Conservation (phyloP, 2,797 vertebrate species). For the Clamator glandarius region DNA sequence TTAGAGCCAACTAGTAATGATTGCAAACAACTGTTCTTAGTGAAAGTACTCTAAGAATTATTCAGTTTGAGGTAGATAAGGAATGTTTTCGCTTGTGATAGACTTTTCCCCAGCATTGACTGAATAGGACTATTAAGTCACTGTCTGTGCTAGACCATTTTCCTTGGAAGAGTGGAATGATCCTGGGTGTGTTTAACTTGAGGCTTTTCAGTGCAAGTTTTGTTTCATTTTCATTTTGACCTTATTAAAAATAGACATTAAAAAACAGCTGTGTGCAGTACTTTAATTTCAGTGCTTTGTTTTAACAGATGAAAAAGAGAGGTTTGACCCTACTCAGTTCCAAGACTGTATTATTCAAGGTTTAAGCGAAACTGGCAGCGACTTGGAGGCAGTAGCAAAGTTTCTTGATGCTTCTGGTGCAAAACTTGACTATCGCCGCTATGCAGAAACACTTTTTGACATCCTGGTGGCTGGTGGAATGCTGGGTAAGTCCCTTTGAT, state of each 20-base stretch:
- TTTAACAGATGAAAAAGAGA: constrained; percentile 98
- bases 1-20: background rate
- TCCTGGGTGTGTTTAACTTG: background rate
- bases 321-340: constrained; percentile 99
- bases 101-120: background rate
- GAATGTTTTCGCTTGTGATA: background rate
- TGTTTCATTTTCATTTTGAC: background rate
- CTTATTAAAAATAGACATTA: background rate
- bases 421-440: constrained; percentile 98
- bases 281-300: background rate
- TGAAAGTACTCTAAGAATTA: background rate
- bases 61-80: background rate
- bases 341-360: constrained; percentile 99
- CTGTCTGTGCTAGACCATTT: background rate
- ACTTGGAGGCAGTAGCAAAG: constrained; percentile 97
- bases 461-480: constrained; percentile 99
- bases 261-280: background rate
- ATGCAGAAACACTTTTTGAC: constrained; percentile 97
- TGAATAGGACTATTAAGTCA: background rate
- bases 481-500: constrained; percentile 86
- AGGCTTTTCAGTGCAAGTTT: background rate
- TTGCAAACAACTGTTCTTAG: background rate
- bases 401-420: constrained; percentile 98
- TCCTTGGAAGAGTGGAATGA: background rate
- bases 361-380: constrained; percentile 96